A percentile compares a stretch with the other conserved stretches of the same genome.
These are phyloP conservation scores for Bilobella aurantiaca DNA, from an alignment of 1,140 invertebrate species.

Conservation along the genomic window DNA sequence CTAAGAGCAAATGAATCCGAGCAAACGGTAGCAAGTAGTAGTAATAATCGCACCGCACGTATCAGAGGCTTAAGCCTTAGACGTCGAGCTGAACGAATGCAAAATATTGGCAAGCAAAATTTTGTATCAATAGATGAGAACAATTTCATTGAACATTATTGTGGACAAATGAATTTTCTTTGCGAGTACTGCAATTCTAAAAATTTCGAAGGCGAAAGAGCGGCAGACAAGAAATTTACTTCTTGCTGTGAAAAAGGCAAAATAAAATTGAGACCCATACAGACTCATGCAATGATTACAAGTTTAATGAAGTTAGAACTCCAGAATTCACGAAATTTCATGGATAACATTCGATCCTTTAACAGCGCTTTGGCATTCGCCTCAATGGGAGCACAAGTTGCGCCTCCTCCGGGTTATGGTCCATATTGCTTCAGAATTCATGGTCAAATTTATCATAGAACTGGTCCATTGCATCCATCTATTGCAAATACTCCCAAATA, in stretches of 20 bases:
- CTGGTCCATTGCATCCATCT: constrained; percentile 14
- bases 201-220: neutral
- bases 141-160: no score
- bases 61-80: no score
- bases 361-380: constrained; percentile 36
- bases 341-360: constrained; percentile 35
- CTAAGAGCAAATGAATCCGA: no score
- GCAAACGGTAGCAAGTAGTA: no score
- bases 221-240: neutral
- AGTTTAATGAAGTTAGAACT: neutral
- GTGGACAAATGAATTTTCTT: neutral
- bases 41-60: no score
- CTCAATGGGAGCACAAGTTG: constrained; percentile 34
- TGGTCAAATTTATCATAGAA: constrained; percentile 37
- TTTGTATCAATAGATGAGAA: no score
- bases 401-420: constrained; percentile 5
- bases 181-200: neutral
- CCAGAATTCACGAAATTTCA: constrained; percentile 29
- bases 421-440: constrained; percentile 37
- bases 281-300: neutral
- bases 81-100: no score
- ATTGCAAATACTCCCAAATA: constrained; percentile 17
- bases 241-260: constrained; percentile 19
- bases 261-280: constrained; percentile 1
- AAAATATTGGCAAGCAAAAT: no score